phyloP scores from a whole-genome alignment of 2,888 invertebrate genomes.

The Heliconius cydno region DNA sequence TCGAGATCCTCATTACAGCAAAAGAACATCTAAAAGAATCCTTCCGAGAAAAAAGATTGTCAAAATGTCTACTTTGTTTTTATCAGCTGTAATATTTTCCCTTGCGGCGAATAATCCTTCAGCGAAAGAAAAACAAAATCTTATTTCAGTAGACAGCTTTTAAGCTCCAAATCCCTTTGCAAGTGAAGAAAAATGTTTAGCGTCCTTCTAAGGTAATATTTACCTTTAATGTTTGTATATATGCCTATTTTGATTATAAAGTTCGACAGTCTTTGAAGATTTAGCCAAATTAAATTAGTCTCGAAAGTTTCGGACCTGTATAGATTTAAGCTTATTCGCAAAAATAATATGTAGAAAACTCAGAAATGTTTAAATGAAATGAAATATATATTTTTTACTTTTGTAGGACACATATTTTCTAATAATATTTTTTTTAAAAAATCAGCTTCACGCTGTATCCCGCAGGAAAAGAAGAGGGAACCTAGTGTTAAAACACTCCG shows the following conservation, averaged over 20 bases:
- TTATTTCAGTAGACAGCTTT: constrained; percentile 15
- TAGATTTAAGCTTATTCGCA: not conserved
- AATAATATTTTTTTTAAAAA: not conserved
- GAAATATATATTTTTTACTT: not conserved
- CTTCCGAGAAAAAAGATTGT: constrained; percentile 5
- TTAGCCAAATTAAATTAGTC: not conserved
- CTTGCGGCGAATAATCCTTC: not conserved
- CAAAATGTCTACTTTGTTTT: constrained; percentile 5
- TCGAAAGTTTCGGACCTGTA: not conserved
- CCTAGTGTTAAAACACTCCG: too few species aligned
- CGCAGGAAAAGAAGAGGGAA: too few species aligned
- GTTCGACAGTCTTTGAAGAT: not conserved
- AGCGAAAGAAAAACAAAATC: constrained; percentile 11
- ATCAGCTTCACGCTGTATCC: too few species aligned
- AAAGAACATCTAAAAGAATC: not conserved
- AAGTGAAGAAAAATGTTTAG: not conserved
- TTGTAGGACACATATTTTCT: not conserved
- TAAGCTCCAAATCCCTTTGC: constrained; percentile 8
- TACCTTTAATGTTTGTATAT: not conserved
- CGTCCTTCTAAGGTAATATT: not conserved
- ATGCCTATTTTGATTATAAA: not conserved
- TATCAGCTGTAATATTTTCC: constrained; percentile 20
- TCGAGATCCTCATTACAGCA: not conserved
- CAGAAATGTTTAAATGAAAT: not conserved
- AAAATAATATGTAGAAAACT: not conserved